phyloP scores from a whole-genome alignment of 2,113 vertebrate species.

The Myanophis thanlyinensis region DNA sequence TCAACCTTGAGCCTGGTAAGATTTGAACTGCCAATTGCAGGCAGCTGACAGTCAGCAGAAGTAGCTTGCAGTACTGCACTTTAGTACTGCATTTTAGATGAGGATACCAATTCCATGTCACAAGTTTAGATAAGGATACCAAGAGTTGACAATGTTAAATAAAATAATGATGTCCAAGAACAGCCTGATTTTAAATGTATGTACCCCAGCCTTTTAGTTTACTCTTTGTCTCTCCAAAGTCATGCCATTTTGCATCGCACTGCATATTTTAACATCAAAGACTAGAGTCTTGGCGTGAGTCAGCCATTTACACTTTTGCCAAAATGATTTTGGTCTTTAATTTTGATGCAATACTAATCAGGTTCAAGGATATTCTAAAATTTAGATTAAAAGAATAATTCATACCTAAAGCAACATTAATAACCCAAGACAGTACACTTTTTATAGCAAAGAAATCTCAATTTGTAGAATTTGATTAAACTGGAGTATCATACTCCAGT shows the following conservation, averaged over 20 bases:
- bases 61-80: too few species aligned
- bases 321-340: background rate
- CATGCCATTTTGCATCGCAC: conserved; percentile 35
- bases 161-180: conserved; percentile 39
- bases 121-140: background rate
- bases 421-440: background rate
- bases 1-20: too few species aligned
- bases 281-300: conserved; percentile 41
- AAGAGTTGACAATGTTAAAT: conserved; percentile 23
- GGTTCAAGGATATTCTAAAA: background rate
- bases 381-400: conserved; percentile 21
- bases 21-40: too few species aligned
- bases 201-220: conserved; percentile 3
- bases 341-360: background rate
- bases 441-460: background rate
- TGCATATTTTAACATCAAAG: conserved; percentile 46
- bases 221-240: conserved; percentile 17
- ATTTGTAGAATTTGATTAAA: background rate
- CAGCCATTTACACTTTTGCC: conserved; percentile 17
- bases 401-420: background rate
- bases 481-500: background rate
- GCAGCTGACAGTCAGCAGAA: too few species aligned
- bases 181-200: conserved; percentile 10
- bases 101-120: background rate
- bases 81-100: too few species aligned